Conservation (phyloP, 2,888 invertebrate genomes). For the Drosophila monieri region DNA sequence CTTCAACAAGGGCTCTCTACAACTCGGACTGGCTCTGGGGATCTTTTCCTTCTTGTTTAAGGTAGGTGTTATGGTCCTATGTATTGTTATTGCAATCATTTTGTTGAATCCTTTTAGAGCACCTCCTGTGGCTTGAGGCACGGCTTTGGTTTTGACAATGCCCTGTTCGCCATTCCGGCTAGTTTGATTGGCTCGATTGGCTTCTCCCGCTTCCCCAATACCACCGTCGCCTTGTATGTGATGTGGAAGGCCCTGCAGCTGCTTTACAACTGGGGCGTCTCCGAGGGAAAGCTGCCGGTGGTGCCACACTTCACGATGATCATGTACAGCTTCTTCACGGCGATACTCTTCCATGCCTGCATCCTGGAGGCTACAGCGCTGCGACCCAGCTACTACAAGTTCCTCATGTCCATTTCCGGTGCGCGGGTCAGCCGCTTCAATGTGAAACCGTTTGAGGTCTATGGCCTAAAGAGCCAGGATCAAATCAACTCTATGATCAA, state of each 20-base stretch:
- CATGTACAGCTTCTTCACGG: constrained; percentile 90
- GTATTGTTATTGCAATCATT: neutral
- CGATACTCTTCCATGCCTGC: constrained; percentile 89
- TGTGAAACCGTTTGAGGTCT: constrained; percentile 47
- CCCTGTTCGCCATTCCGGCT: constrained; percentile 87
- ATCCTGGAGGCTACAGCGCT: constrained; percentile 91
- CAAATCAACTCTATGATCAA: constrained; percentile 47
- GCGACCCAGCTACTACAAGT: constrained; percentile 91
- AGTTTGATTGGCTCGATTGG: constrained; percentile 88
- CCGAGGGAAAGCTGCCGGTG: constrained; percentile 87
- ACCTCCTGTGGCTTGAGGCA: constrained; percentile 88
- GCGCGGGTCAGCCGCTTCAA: constrained; percentile 81
- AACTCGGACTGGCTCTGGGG: constrained; percentile 88
- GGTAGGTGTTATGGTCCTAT: constrained; percentile 83
- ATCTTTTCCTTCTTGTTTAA: constrained; percentile 88
- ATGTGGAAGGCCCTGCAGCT: constrained; percentile 92
- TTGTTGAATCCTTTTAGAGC: constrained; percentile 83
- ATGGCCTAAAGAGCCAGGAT: constrained; percentile 47
- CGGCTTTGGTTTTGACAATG: constrained; percentile 86
- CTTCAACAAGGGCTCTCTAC: constrained; percentile 85
- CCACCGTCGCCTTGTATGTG: constrained; percentile 90
- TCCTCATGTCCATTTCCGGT: constrained; percentile 89
- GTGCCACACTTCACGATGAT: constrained; percentile 87
- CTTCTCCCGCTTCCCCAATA: constrained; percentile 89
- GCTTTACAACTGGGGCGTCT: constrained; percentile 88